phyloP scores from a whole-genome alignment of 2,113 vertebrate species.

The Tupaia chinensis region DNA sequence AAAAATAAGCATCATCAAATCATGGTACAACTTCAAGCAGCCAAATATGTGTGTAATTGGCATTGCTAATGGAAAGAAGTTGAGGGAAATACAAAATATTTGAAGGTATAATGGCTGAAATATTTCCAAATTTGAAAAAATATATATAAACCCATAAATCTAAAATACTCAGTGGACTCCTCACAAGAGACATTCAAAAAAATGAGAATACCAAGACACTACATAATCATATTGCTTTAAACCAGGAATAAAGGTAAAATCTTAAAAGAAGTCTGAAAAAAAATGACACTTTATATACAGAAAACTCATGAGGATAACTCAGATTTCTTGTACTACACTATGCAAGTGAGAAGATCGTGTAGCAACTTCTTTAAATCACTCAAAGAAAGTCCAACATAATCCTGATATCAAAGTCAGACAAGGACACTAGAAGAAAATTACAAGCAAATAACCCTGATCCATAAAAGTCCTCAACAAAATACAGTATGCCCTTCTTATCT shows the following conservation, averaged over 20 bases:
- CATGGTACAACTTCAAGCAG: not conserved
- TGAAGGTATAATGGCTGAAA: slow-evolving; percentile 3
- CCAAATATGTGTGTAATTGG: not conserved
- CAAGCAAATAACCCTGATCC: not conserved
- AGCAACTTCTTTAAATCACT: not conserved
- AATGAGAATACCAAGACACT: not conserved
- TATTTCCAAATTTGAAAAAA: slow-evolving; percentile 28
- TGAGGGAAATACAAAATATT: not conserved
- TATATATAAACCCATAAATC: not conserved
- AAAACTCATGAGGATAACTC: not conserved
- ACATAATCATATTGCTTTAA: not conserved
- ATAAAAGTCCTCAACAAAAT: not conserved
- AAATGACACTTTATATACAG: not conserved
- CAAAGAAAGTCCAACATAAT: not conserved
- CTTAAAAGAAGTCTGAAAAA: not conserved
- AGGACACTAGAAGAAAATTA: not conserved
- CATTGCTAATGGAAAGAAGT: not conserved
- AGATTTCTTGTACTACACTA: not conserved
- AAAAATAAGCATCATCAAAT: not conserved
- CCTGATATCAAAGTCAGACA: not conserved
- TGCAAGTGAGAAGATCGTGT: not conserved
- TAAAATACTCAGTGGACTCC: not conserved
- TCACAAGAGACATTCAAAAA: not conserved
- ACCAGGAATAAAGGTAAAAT: not conserved
- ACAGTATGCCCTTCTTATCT: no score